These are phyloP conservation scores for Drosophila oshimai DNA, from an alignment of 1,140 invertebrate species.

Conservation along the genomic window DNA sequence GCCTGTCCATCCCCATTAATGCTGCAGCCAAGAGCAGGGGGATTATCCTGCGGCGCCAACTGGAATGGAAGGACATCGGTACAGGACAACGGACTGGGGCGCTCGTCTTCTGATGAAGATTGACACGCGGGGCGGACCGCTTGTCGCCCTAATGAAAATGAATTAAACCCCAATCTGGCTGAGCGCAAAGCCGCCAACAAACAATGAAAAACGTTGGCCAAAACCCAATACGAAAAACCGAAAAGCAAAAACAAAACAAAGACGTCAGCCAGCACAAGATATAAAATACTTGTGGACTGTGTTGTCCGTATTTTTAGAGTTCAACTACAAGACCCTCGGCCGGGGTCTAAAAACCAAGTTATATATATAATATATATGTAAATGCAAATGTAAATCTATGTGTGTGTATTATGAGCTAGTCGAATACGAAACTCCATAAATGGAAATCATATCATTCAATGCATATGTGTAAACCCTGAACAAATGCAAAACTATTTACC, in stretches of 20 bases:
- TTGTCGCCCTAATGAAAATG: conserved; percentile 69
- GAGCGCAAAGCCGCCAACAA: conserved; percentile 32
- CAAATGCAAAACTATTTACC: conserved; percentile 60
- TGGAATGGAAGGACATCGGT: conserved; percentile 32
- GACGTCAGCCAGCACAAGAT: conserved; percentile 11
- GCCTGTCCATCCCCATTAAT: conserved; percentile 13
- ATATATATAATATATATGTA: conserved; percentile 23
- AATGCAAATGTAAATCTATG: conserved; percentile 39
- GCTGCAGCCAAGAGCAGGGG: not conserved
- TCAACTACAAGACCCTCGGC: conserved; percentile 55
- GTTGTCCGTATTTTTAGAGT: conserved; percentile 65
- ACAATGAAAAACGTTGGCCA: conserved; percentile 41
- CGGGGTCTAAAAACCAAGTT: conserved; percentile 52
- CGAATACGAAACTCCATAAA: conserved; percentile 39
- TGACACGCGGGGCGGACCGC: conserved; percentile 36
- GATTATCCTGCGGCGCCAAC: conserved; percentile 46
- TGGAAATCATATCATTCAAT: conserved; percentile 71
- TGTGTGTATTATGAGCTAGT: conserved; percentile 53
- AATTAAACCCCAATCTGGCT: conserved; percentile 59
- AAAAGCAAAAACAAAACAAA: not conserved
- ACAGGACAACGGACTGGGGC: conserved; percentile 20
- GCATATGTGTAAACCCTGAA: conserved; percentile 56
- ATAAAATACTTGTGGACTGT: conserved; percentile 32
- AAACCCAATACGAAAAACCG: conserved; percentile 4
- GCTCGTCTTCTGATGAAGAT: conserved; percentile 36